These are phyloP conservation scores for Eilema sororculum DNA, from an alignment of 2,888 invertebrate genomes.

Conservation along the genomic window DNA sequence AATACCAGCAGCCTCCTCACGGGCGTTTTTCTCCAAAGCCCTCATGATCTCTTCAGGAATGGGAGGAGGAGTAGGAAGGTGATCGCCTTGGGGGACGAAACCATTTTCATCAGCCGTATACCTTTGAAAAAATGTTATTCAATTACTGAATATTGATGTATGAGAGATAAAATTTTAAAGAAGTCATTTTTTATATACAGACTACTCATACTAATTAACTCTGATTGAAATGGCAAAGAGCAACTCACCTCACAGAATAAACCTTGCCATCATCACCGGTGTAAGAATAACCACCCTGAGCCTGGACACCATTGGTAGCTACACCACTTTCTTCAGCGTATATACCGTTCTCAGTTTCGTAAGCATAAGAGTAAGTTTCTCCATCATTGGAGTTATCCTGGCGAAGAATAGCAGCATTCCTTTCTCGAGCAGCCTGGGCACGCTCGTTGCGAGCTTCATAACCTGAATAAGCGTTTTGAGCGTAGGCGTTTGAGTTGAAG, in stretches of 20 bases:
- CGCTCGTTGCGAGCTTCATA: slow-evolving; percentile 65
- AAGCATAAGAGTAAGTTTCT: slow-evolving; percentile 74
- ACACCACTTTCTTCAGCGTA: slow-evolving; percentile 77
- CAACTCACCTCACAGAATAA: slow-evolving; percentile 73
- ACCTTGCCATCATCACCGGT: slow-evolving; percentile 80
- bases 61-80: slow-evolving; percentile 80
- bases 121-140: slow-evolving; percentile 48
- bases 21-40: slow-evolving; percentile 78
- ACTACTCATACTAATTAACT: too few species aligned
- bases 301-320: slow-evolving; percentile 77
- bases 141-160: too few species aligned
- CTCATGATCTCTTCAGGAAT: slow-evolving; percentile 77
- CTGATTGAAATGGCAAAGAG: not conserved
- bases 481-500: slow-evolving; percentile 28
- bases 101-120: slow-evolving; percentile 82
- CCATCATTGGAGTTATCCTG: slow-evolving; percentile 75
- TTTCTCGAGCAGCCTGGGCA: slow-evolving; percentile 72
- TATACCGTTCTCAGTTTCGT: slow-evolving; percentile 81
- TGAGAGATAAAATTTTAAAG: too few species aligned
- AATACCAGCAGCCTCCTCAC: slow-evolving; percentile 79
- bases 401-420: slow-evolving; percentile 76
- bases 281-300: slow-evolving; percentile 78
- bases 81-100: slow-evolving; percentile 78
- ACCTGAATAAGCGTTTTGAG: slow-evolving; percentile 47
- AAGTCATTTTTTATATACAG: too few species aligned